Conservation (phyloP, 2,888 invertebrate genomes). For the Eretmocerus hayati region DNA sequence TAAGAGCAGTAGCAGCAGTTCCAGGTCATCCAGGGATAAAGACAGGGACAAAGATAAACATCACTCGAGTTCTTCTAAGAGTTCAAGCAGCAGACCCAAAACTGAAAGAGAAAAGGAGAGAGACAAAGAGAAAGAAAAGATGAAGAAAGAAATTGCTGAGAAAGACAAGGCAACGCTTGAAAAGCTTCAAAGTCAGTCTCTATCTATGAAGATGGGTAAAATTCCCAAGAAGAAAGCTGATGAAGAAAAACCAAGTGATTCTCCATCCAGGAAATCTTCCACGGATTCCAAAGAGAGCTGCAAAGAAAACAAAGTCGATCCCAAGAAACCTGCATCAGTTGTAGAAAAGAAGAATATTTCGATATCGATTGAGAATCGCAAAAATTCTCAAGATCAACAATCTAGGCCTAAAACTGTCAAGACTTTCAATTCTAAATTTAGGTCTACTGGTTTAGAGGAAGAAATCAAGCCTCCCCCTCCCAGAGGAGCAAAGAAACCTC, state of each 20-base stretch:
- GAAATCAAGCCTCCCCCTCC: conserved; percentile 82
- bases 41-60: conserved; percentile 35
- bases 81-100: conserved; percentile 32
- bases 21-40: conserved; percentile 40
- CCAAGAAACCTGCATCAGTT: conserved; percentile 37
- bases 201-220: conserved; percentile 65
- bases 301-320: conserved; percentile 41
- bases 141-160: conserved; percentile 52
- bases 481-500: conserved; percentile 58
- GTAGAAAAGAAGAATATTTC: conserved; percentile 64
- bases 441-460: conserved; percentile 85
- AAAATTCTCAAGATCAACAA: conserved; percentile 55
- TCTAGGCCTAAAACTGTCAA: conserved; percentile 84
- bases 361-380: conserved; percentile 74
- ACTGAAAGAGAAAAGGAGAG: conserved; percentile 42
- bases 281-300: conserved; percentile 41
- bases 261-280: conserved; percentile 32
- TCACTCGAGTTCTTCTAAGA: conserved; percentile 29
- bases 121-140: conserved; percentile 48
- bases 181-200: conserved; percentile 59
- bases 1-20: conserved; percentile 29
- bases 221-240: conserved; percentile 65
- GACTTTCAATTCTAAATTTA: conserved; percentile 83
- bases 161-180: conserved; percentile 64
- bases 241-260: conserved; percentile 41